Evolutionary conservation across 2,113 vertebrate genomes (phyloP).

Genomic region (Isurus oxyrinchus): DNA sequence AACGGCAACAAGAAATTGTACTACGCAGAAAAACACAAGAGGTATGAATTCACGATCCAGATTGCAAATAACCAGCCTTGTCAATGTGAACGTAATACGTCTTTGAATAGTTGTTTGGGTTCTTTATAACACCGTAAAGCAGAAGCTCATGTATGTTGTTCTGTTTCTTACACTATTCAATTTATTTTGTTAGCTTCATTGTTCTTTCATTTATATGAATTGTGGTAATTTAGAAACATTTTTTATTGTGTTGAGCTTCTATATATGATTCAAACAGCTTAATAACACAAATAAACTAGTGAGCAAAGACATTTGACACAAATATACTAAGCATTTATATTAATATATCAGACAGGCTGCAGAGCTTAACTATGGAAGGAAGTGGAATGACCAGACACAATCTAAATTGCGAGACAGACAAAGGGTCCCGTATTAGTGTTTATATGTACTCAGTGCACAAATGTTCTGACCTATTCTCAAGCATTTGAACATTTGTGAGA

Average conservation of each 20-base stretch:
- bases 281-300: background rate
- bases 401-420: background rate
- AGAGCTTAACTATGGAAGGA: background rate
- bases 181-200: background rate
- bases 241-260: background rate
- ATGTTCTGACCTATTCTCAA: background rate
- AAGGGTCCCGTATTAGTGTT: background rate
- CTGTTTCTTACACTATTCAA: background rate
- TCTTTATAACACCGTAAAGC: background rate
- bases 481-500: background rate
- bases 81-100: background rate
- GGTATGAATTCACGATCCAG: slow-evolving; percentile 48
- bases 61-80: background rate
- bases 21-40: slow-evolving; percentile 90
- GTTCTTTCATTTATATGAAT: background rate
- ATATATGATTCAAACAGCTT: background rate
- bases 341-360: background rate
- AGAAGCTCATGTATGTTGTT: background rate
- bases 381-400: background rate
- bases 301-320: background rate
- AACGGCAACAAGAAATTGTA: slow-evolving; percentile 89
- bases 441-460: background rate
- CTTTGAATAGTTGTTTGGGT: background rate
- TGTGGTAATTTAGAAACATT: background rate
- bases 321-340: background rate